These are phyloP conservation scores for Oophaga pumilio DNA, from an alignment of 2,113 vertebrate genomes.

Conservation along the genomic window DNA sequence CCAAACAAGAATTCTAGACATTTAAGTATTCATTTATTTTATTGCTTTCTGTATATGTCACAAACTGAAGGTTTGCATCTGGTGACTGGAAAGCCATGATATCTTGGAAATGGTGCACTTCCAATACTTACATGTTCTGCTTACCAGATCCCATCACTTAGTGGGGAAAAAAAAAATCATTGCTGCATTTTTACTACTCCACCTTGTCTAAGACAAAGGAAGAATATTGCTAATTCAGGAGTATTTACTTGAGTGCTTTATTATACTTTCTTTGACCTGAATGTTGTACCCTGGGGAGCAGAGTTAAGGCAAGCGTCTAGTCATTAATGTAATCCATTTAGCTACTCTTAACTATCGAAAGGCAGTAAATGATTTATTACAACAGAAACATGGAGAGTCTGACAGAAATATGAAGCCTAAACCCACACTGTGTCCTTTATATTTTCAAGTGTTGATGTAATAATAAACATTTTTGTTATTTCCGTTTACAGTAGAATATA, in stretches of 20 bases:
- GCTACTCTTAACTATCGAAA: conserved; percentile 52
- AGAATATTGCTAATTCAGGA: conserved; percentile 45
- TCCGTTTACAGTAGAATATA: not conserved
- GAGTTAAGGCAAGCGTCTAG: conserved; percentile 56
- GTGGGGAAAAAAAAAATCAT: not conserved
- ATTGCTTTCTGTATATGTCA: not conserved
- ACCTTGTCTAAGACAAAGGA: conserved; percentile 47
- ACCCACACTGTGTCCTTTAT: not conserved
- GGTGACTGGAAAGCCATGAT: not conserved
- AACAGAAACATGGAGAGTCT: conserved; percentile 36
- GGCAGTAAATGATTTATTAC: conserved; percentile 57
- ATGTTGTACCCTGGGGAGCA: conserved; percentile 52
- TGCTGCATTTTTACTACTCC: conserved; percentile 26
- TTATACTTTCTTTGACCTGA: conserved; percentile 56
- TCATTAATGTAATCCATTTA: conserved; percentile 58
- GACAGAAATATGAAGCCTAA: not conserved
- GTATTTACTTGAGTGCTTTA: conserved; percentile 55
- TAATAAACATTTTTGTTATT: conserved; percentile 14
- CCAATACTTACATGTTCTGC: not conserved
- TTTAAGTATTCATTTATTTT: not conserved
- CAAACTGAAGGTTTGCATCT: not conserved
- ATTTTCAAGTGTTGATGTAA: not conserved
- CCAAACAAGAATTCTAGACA: not conserved
- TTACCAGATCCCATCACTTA: not conserved
- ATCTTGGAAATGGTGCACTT: not conserved